These are phyloP conservation scores for Therioaphis trifolii DNA, from an alignment of 2,888 invertebrate species.

Conservation along the genomic window DNA sequence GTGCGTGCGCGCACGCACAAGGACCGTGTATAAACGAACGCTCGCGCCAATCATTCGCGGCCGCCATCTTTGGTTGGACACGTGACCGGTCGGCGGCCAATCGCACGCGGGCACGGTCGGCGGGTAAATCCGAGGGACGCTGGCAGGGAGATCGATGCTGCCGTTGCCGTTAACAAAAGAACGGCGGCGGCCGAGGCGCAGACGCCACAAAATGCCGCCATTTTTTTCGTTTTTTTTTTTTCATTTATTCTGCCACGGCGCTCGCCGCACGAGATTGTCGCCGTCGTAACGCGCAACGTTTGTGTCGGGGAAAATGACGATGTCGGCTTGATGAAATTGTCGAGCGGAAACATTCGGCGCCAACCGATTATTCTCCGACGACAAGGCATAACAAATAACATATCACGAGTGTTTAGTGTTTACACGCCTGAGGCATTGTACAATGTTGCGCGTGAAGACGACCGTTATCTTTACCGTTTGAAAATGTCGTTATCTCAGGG, in stretches of 20 bases:
- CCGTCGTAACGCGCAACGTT: not conserved
- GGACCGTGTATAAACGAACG: not conserved
- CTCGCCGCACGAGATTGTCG: too few relatives aligned
- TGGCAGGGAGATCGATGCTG: slow-evolving; percentile 50
- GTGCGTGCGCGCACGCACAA: not conserved
- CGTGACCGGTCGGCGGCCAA: slow-evolving; percentile 34
- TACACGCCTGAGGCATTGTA: too few relatives aligned
- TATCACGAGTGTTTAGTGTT: too few relatives aligned
- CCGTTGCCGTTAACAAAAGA: slow-evolving; percentile 54
- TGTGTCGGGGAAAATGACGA: not conserved
- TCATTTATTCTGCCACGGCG: too few relatives aligned
- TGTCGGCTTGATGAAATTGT: too few relatives aligned
- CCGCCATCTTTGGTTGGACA: slow-evolving; percentile 48
- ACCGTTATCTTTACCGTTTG: too few relatives aligned
- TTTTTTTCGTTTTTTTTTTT: slow-evolving; percentile 1
- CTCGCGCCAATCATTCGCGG: slow-evolving; percentile 37
- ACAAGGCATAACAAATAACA: too few relatives aligned
- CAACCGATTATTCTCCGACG: too few relatives aligned
- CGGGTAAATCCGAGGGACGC: slow-evolving; percentile 48
- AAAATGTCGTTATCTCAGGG: too few relatives aligned
- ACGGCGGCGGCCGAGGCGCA: not conserved
- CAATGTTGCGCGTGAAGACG: too few relatives aligned
- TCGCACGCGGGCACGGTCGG: not conserved
- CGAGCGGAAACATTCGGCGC: too few relatives aligned
- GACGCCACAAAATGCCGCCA: slow-evolving; percentile 30